phyloP scores from a whole-genome alignment of 1,140 invertebrate species.

The Bursaphelenchus mucronatus region DNA sequence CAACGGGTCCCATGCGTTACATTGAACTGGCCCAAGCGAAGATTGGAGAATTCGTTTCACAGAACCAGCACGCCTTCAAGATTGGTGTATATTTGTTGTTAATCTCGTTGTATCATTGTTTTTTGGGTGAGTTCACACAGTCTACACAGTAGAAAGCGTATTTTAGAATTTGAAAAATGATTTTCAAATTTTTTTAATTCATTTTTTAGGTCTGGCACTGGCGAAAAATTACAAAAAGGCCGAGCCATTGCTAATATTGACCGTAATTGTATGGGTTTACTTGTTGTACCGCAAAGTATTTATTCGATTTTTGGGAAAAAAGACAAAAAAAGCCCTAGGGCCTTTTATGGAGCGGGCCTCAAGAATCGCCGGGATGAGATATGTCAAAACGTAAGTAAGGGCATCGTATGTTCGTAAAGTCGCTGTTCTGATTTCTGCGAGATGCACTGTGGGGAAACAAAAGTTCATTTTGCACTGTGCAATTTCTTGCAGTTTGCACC shows the following conservation, averaged over 20 bases:
- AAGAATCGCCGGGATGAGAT: conserved; percentile 1
- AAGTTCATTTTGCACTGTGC: too few species aligned
- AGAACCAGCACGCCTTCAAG: conserved; percentile 12
- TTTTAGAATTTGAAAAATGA: not conserved
- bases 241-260: conserved; percentile 71
- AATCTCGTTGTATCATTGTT: conserved; percentile 24
- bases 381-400: not conserved
- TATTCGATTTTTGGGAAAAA: conserved; percentile 12
- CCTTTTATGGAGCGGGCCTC: conserved; percentile 1
- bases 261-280: conserved; percentile 67
- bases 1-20: conserved; percentile 22
- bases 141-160: too few species aligned
- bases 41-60: conserved; percentile 11
- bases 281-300: conserved; percentile 67
- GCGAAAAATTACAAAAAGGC: conserved; percentile 66
- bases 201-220: conserved; percentile 46
- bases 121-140: conserved; percentile 17
- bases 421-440: too few species aligned
- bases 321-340: not conserved
- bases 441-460: too few species aligned
- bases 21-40: conserved; percentile 15
- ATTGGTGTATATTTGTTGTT: conserved; percentile 1
- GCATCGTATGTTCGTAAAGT: too few species aligned
- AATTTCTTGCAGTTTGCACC: too few species aligned
- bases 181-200: not conserved